Evolutionary conservation across 2,113 vertebrate species (phyloP).

Genomic region (Rafetus swinhoei): DNA sequence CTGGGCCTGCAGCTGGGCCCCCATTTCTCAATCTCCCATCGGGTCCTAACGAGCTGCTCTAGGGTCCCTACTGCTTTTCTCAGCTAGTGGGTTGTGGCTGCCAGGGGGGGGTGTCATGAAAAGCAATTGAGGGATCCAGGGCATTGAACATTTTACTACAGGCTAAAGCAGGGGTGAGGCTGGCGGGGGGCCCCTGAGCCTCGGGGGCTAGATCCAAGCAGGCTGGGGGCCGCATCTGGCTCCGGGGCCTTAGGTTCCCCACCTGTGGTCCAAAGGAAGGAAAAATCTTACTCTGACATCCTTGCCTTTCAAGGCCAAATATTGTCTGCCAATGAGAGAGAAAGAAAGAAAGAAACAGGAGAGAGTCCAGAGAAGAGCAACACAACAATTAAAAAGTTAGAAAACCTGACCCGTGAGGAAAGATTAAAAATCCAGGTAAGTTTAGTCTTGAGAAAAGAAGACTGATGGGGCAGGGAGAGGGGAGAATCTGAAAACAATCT

Average conservation of each 20-base stretch:
- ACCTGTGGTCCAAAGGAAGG: not conserved
- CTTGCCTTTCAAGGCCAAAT: not conserved
- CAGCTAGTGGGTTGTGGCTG: too few relatives aligned
- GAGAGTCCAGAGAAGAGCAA: not conserved
- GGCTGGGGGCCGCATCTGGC: too few relatives aligned
- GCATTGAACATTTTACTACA: not conserved
- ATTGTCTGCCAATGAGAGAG: not conserved
- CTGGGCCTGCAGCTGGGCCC: not conserved
- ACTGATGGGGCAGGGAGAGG: not conserved
- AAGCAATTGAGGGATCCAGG: not conserved
- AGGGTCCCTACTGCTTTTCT: not conserved
- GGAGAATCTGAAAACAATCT: not conserved
- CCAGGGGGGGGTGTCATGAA: not conserved
- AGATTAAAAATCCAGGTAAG: not conserved
- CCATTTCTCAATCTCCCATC: too few relatives aligned
- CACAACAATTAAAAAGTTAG: not conserved
- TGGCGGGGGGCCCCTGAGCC: too few relatives aligned
- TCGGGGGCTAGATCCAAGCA: too few relatives aligned
- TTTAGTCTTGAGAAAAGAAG: not conserved
- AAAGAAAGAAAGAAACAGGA: not conserved
- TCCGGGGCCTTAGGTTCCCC: too few relatives aligned
- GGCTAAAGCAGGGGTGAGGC: too few relatives aligned
- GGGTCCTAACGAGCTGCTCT: too few relatives aligned
- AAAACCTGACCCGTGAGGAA: not conserved
- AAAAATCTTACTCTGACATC: not conserved